A percentile compares a stretch with the other conserved stretches of the same genome.
Conservation (phyloP, 2,113 vertebrate species). For the Haplotaxodon microlepis region DNA sequence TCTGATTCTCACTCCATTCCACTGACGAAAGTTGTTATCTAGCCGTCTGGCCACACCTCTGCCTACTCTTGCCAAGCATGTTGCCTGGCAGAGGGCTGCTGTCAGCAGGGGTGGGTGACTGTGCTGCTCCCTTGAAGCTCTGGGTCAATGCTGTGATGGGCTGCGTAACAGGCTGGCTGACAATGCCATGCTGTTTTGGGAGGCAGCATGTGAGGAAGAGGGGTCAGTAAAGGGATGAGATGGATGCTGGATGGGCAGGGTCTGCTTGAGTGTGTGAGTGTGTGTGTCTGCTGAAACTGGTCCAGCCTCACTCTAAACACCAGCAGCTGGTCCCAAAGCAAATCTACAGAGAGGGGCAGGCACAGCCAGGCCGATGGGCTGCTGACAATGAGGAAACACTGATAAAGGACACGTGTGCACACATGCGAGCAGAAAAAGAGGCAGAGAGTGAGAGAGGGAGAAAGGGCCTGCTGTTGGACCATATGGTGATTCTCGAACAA, state of each 20-base stretch:
- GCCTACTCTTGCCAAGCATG: constrained; percentile 30
- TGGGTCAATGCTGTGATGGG: constrained; percentile 56
- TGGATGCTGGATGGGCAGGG: constrained; percentile 34
- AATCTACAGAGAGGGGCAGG: constrained; percentile 28
- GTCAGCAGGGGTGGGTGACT: constrained; percentile 40
- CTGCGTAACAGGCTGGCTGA: constrained; percentile 54
- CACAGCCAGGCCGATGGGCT: constrained; percentile 27
- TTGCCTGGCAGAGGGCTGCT: constrained; percentile 49
- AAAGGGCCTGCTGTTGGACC: constrained; percentile 53
- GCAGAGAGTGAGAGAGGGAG: background rate
- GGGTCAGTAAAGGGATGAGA: constrained; percentile 34
- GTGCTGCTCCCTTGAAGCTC: constrained; percentile 38
- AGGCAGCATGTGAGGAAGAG: constrained; percentile 10
- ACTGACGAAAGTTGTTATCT: constrained; percentile 44
- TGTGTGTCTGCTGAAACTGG: constrained; percentile 24
- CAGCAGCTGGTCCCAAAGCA: constrained; percentile 49
- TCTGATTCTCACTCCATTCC: constrained; percentile 18
- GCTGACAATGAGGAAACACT: constrained; percentile 64
- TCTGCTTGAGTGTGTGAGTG: background rate
- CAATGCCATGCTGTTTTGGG: constrained; percentile 58
- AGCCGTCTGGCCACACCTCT: constrained; percentile 28
- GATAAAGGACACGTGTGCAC: constrained; percentile 48
- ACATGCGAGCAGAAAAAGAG: background rate
- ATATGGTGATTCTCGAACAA: constrained; percentile 58
- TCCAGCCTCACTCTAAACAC: constrained; percentile 60